These are phyloP conservation scores for Syngnathus rostellatus DNA, from an alignment of 2,797 vertebrate species.

Conservation along the genomic window DNA sequence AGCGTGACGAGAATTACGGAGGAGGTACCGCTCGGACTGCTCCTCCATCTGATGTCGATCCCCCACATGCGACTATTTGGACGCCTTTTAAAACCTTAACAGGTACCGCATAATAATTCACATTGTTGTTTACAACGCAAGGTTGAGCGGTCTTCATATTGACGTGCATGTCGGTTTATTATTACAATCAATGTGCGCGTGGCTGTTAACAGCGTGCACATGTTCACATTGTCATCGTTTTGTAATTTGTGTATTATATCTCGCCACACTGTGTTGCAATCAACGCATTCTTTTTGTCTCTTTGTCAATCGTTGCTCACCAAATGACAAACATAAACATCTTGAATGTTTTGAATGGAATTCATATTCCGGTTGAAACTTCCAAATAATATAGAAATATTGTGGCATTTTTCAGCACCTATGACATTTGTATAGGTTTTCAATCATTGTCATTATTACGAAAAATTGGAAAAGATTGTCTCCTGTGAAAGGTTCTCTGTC, in stretches of 20 bases:
- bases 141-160: not conserved
- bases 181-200: conserved; percentile 10
- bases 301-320: not conserved
- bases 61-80: conserved; percentile 16
- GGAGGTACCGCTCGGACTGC: conserved; percentile 11
- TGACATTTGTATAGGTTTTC: too few species aligned
- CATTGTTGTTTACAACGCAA: not conserved
- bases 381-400: too few species aligned
- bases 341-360: too few species aligned
- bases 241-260: not conserved
- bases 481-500: too few species aligned
- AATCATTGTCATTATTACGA: too few species aligned
- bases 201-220: too few species aligned
- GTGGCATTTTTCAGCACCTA: too few species aligned
- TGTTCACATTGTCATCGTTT: not conserved
- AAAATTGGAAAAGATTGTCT: too few species aligned
- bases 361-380: too few species aligned
- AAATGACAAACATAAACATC: too few species aligned
- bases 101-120: conserved; percentile 36
- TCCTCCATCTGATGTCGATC: conserved; percentile 25
- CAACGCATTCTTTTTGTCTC: conserved; percentile 12
- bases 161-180: conserved; percentile 11
- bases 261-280: conserved; percentile 1
- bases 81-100: conserved; percentile 23
- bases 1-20: conserved; percentile 21